phyloP scores from a whole-genome alignment of 2,888 invertebrate species.

The Eilema depressum region DNA sequence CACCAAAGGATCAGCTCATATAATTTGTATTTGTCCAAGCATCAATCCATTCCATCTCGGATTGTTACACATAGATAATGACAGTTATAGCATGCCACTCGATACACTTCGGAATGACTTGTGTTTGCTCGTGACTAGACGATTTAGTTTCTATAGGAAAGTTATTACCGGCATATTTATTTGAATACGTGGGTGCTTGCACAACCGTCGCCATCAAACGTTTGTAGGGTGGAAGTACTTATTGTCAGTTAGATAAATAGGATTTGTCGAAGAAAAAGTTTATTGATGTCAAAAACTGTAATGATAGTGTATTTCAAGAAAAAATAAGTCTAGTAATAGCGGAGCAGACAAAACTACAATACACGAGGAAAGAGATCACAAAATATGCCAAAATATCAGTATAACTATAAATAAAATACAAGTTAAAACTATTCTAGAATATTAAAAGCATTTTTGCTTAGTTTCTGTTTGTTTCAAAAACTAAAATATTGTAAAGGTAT shows the following conservation, averaged over 20 bases:
- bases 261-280: too few species aligned
- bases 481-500: too few species aligned
- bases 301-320: too few species aligned
- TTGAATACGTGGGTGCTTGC: conserved; percentile 83
- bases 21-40: conserved; percentile 46
- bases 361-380: too few species aligned
- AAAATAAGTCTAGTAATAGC: too few species aligned
- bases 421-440: too few species aligned
- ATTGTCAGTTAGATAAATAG: conserved; percentile 24
- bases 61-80: conserved; percentile 62
- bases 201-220: conserved; percentile 72
- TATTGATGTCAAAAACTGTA: too few species aligned
- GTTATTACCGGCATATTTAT: conserved; percentile 82
- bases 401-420: too few species aligned
- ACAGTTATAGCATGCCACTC: conserved; percentile 54
- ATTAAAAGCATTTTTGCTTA: too few species aligned
- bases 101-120: conserved; percentile 56
- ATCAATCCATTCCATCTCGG: conserved; percentile 50
- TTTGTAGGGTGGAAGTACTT: conserved; percentile 40
- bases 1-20: conserved; percentile 28
- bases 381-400: too few species aligned
- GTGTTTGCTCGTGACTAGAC: conserved; percentile 78
- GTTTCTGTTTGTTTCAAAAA: too few species aligned
- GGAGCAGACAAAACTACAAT: too few species aligned
- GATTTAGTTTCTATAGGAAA: conserved; percentile 83